Percentiles rank a stretch among this genome's conserved stretches.
Conservation (phyloP, 2,113 vertebrate genomes). For the Calyptommatus sinebrachiatus region DNA sequence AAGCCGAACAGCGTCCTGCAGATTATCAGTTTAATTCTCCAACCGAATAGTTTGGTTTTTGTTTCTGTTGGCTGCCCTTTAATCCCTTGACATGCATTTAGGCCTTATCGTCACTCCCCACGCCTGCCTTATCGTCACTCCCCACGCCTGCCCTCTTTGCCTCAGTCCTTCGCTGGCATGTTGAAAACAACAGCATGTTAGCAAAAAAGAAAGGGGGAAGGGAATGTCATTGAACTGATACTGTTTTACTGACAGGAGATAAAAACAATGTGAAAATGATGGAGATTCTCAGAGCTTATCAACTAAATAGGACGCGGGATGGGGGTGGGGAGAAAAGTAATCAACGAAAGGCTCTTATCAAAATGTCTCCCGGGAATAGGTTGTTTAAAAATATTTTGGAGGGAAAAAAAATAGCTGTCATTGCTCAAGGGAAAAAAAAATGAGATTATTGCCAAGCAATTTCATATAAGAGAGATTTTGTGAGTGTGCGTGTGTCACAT, state of each 20-base stretch:
- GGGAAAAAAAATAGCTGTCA: conserved; percentile 46
- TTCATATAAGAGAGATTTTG: conserved; percentile 36
- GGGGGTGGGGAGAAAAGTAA: conserved; percentile 55
- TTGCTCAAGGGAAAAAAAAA: conserved; percentile 53
- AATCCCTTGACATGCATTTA: conserved; percentile 33
- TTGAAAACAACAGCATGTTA: conserved; percentile 12
- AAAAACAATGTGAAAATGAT: conserved; percentile 72
- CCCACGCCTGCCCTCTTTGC: neutral
- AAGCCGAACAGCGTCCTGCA: conserved; percentile 52
- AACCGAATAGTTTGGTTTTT: conserved; percentile 37
- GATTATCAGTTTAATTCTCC: conserved; percentile 62
- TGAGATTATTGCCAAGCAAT: conserved; percentile 61
- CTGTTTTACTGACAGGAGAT: conserved; percentile 58
- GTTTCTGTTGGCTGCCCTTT: conserved; percentile 49
- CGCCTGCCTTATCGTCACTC: neutral
- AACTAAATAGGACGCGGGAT: conserved; percentile 59
- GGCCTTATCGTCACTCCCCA: conserved; percentile 21
- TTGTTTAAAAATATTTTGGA: neutral
- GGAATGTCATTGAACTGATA: conserved; percentile 63
- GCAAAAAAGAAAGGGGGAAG: neutral
- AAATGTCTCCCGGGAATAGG: conserved; percentile 64
- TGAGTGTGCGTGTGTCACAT: neutral
- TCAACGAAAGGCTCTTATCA: conserved; percentile 75
- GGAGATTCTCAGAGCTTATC: conserved; percentile 70
- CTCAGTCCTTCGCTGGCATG: neutral